Evolutionary conservation across 1,140 invertebrate species (phyloP), one percentile per base, ranked within the genome.

Genomic region (Pogonomyrmex barbatus): DNA sequence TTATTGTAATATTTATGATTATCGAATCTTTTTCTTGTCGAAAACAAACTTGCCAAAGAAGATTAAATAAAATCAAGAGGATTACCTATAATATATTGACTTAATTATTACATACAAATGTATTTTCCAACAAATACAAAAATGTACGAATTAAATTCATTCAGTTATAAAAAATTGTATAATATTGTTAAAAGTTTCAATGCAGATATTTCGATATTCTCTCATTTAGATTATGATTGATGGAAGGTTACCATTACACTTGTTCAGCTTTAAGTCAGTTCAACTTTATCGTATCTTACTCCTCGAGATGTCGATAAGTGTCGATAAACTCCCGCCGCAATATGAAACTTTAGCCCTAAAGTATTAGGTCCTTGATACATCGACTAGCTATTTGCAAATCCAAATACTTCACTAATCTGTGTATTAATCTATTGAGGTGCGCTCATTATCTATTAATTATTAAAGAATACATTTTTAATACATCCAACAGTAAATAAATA

Each of bases 251-350:
- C 5, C 36, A 17, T 24, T 54, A 81, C 14, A 79, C 47, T 81
- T 81, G 68, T 60, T 83, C 68, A 8, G 79, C 79, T 83, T 83
- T 83, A 83, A 83, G 42, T 30, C 39, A 8, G 42, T 75, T 83
- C 56, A 83, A 60, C 33, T 62, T 81, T 70, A 81, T 54, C 42
- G 36, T 83, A 75, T 83, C 79, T 83, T 83, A 83, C 42, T 50
- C 24, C 24, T 33, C 4, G 62, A 52, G 56, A 88, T 71, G 81
- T 84, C 65, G 79, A 85, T 42, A 17, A 62, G 42, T 42, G 14
- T 88, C 79, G 68, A 83, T 83, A 83, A 82, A 83, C 68, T 83
- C 14, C 12, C 8, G 0, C 54, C 47, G 62, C 83, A 82, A 88
- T 60, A 70, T 52, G 47, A 63, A 52, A 76, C 36, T 83, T 83